Base-by-base conservation (phyloP, 2,888 invertebrate species). In the Sinohyriopsis cumingii region DNA sequence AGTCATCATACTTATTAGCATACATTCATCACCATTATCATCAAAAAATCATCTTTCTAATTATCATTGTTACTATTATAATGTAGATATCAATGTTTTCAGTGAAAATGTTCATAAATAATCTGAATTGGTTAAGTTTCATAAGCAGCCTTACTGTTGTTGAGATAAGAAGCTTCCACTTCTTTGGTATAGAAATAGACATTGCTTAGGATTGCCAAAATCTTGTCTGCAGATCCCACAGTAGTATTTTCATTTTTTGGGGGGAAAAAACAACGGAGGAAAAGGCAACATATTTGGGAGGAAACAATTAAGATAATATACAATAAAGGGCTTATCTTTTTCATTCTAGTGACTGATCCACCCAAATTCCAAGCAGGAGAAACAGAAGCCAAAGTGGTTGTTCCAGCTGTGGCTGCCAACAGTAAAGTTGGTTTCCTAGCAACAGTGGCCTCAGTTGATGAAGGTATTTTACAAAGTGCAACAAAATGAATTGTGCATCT, bases 341-440 rank as follows among this genome's bases (percentile, higher is more conserved):
- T 65, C 22, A 55, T 76, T 72, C 54, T 66, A 87, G 88, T 84
- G 72, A 87, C 88, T 18, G 80, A 82, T 54, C 80, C 82, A n/a
- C 89, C 89, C 45, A 76, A 71, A 60, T 75, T 88, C 59, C 75
- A 80, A 53, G 67, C 79, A 22, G 80, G 78, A 9, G 69, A 80
- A 65, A 83, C 83, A 7, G 81, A 82, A 59, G 82, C 84, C 45
- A 84, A 83, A 67, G 79, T 89, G 18, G 63, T 63, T 9, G 88
- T 89, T 5, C 84, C 86, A 22, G 69, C 76, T n/a, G 70, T 77
- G 54, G 88, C 89, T 55, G 87, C 87, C 28, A 89, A 89, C 75
- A 86, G 86, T 72, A 79, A 85, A 60, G 82, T 89, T 1, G 86
- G 87, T 25, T 89, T 89, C 73, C 63, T 73, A 62, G 57, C 72